Base-by-base conservation (phyloP, 2,113 vertebrate genomes). In the Formicarius rufipectus region DNA sequence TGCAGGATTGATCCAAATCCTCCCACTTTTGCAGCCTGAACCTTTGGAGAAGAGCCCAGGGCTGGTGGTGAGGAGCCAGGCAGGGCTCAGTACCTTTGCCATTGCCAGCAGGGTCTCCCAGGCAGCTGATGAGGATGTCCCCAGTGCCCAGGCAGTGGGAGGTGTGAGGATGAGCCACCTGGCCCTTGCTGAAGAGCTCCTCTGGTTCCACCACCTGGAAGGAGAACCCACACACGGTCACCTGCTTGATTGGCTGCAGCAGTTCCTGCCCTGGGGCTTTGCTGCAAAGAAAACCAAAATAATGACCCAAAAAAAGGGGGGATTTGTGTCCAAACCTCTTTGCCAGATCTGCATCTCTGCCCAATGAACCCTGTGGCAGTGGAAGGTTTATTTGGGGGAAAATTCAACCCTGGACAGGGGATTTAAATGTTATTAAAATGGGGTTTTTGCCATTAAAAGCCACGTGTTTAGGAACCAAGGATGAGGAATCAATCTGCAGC, bases 101-200 rank as follows among this genome's bases (percentile, higher is more conserved):
- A 1, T 98, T 98, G 68, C 99, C 99, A 2, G 96, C 84, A 7
- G 98, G 97, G 81, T 99, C 99, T 7, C 99, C 99, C 82, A 99
- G 81, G 31, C 98, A 52, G 87, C 99, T 99, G 96, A 99, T 98
- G 97, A 99, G 99, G 95, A 99, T 97, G 87, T 99, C 99, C 3
- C 99, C 99, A 0, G 52, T 98, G 91, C 97, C 98, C 97, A 99
- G 97, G 73, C 99, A 99, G 97, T 99, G 99, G 6, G 98, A 98
- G 50, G 99, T 99, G 96, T 99, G 99, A 8, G 98, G 97, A 88
- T 98, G 98, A 5, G 97, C 98, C 93, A 98, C 94, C 13, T 94
- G 97, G 4, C 98, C 98, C 95, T 99, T 99, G 98, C 97, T 97
- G 49, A 95, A 98, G 16, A 99, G 30, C 6, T 99, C 99, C 18